phyloP scores from a whole-genome alignment of 2,797 vertebrate species.

The Petrocephalus schoutedeni region DNA sequence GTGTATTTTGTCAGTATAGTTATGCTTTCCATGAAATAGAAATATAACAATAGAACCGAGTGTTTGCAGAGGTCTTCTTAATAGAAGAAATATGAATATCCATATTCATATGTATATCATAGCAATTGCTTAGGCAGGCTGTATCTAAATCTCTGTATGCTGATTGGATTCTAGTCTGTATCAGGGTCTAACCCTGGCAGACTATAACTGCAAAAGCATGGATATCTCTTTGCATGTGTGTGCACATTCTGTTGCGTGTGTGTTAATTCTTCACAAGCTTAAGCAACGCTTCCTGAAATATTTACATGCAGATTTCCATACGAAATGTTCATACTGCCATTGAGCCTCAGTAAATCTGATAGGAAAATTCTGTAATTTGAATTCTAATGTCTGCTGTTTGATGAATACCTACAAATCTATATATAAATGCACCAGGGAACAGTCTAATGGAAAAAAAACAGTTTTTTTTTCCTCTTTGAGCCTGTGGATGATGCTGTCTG shows the following conservation, averaged over 20 bases:
- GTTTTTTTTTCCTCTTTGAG: background rate
- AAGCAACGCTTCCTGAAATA: background rate
- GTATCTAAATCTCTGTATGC: background rate
- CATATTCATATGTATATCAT: background rate
- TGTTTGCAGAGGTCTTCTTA: no score
- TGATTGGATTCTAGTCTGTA: background rate
- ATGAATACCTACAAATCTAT: background rate
- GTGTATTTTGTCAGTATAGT: background rate
- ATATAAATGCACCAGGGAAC: background rate
- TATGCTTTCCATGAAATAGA: background rate
- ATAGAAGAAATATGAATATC: background rate
- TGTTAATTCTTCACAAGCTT: background rate
- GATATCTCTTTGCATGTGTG: background rate
- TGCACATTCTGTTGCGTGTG: background rate
- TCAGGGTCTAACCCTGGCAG: background rate
- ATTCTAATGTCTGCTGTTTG: background rate
- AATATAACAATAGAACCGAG: no score
- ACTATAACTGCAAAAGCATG: background rate
- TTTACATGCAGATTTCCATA: conserved; percentile 20
- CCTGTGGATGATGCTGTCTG: background rate
- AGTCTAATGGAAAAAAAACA: background rate
- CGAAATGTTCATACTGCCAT: background rate
- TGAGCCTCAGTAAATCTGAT: background rate
- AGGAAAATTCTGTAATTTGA: conserved; percentile 18
- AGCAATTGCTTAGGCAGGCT: background rate